phyloP scores from a whole-genome alignment of 2,888 invertebrate genomes.

The Sepiola atlantica region DNA sequence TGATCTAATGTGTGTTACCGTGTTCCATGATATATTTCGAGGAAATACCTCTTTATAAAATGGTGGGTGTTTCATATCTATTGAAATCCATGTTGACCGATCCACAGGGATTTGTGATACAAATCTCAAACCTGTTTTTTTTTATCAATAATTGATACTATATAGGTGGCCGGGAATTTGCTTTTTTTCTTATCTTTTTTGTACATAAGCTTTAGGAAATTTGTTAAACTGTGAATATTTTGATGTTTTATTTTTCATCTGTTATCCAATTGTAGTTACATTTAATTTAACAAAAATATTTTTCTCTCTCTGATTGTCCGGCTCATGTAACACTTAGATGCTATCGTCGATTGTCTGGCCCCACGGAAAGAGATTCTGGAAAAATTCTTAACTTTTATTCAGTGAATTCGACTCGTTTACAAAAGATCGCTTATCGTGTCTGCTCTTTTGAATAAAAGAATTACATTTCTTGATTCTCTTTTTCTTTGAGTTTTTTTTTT shows the following conservation, averaged over 20 bases:
- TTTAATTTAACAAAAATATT: neutral
- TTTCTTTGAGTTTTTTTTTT: neutral
- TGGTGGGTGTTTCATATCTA: too few species aligned
- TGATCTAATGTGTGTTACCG: too few species aligned
- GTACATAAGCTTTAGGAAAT: neutral
- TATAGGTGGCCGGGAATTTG: neutral
- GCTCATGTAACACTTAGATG: slow-evolving; percentile 1
- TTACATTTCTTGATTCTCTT: neutral
- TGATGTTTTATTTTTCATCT: neutral
- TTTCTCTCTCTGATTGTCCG: neutral
- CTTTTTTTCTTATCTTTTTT: neutral
- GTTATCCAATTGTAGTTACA: too few species aligned
- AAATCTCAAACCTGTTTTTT: too few species aligned
- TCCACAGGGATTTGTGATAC: too few species aligned
- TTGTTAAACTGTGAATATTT: neutral
- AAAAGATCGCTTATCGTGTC: neutral
- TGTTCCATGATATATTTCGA: too few species aligned
- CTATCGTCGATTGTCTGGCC: neutral
- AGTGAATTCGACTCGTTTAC: neutral
- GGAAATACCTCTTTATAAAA: too few species aligned
- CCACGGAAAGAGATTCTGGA: neutral
- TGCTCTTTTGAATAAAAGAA: neutral
- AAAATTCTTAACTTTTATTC: neutral
- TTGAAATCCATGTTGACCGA: too few species aligned
- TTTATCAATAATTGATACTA: neutral